phyloP scores from a whole-genome alignment of 2,888 invertebrate species.

The Spatulosminthurus flaviceps region DNA sequence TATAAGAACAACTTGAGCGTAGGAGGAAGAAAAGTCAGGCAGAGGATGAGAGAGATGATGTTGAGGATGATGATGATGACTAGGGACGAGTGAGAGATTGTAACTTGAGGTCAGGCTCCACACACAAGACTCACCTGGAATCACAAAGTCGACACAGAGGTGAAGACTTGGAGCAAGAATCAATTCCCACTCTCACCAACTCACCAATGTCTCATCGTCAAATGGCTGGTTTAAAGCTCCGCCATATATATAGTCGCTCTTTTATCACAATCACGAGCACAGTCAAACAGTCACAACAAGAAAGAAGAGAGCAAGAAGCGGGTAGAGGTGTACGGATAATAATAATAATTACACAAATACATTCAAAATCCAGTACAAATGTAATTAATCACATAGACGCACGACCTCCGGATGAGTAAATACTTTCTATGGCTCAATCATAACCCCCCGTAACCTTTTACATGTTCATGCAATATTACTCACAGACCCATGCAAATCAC shows the following conservation, averaged over 20 bases:
- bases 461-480: too few species aligned
- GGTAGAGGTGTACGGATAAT: not conserved
- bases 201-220: conserved; percentile 39
- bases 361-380: too few species aligned
- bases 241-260: conserved; percentile 40
- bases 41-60: conserved; percentile 6
- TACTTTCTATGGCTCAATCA: too few species aligned
- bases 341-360: too few species aligned
- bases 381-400: too few species aligned
- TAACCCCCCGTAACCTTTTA: too few species aligned
- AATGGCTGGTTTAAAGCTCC: conserved; percentile 24
- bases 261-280: too few species aligned
- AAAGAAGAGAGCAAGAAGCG: not conserved
- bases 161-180: conserved; percentile 27
- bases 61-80: too few species aligned
- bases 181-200: conserved; percentile 39
- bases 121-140: conserved; percentile 33
- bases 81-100: conserved; percentile 36
- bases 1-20: not conserved
- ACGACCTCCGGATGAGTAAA: too few species aligned
- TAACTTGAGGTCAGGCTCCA: conserved; percentile 41
- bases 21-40: conserved; percentile 25
- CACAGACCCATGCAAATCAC: too few species aligned
- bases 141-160: conserved; percentile 37
- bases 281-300: conserved; percentile 36